A percentile compares a stretch with the other conserved stretches of the same genome.
Evolutionary conservation across 2,888 invertebrate species (phyloP).

Genomic region (Lepidocyrtoides sp.): DNA sequence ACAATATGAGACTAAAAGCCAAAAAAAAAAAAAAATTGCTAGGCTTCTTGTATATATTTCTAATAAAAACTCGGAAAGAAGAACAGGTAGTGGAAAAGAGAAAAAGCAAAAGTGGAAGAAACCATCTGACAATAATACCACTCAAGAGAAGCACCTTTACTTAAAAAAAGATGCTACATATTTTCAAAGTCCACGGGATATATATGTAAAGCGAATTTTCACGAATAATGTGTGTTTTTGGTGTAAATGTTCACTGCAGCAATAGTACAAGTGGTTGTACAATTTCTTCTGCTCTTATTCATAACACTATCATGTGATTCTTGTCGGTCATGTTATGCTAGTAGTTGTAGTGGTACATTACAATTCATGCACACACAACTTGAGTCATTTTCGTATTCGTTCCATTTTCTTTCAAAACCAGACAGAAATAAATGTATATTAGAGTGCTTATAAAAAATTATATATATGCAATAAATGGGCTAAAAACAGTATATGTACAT

Average conservation of each 20-base stretch:
- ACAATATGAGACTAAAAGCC: too few relatives aligned
- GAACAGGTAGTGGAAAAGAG: too few relatives aligned
- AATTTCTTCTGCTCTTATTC: background rate
- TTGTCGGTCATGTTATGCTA: conserved; percentile 3
- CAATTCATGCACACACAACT: conserved; percentile 18
- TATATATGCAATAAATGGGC: too few relatives aligned
- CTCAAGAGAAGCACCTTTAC: conserved; percentile 26
- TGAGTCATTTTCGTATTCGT: conserved; percentile 22
- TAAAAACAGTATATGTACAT: too few relatives aligned
- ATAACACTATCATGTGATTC: background rate
- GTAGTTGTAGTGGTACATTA: conserved; percentile 3
- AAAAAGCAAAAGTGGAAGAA: background rate
- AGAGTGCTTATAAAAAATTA: too few relatives aligned
- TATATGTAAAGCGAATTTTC: too few relatives aligned
- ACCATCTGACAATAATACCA: background rate
- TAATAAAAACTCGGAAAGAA: background rate
- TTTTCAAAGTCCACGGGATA: too few relatives aligned
- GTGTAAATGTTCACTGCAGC: background rate
- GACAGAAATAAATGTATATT: conserved; percentile 54
- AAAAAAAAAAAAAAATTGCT: too few relatives aligned
- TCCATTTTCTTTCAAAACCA: conserved; percentile 53
- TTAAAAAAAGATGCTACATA: conserved; percentile 15
- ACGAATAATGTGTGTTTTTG: background rate
- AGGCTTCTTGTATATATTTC: background rate
- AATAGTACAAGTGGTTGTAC: background rate